A percentile compares a stretch with the other conserved stretches of the same genome.
These are phyloP conservation scores for Pammene aurita DNA, from an alignment of 2,888 invertebrate species.

Conservation along the genomic window DNA sequence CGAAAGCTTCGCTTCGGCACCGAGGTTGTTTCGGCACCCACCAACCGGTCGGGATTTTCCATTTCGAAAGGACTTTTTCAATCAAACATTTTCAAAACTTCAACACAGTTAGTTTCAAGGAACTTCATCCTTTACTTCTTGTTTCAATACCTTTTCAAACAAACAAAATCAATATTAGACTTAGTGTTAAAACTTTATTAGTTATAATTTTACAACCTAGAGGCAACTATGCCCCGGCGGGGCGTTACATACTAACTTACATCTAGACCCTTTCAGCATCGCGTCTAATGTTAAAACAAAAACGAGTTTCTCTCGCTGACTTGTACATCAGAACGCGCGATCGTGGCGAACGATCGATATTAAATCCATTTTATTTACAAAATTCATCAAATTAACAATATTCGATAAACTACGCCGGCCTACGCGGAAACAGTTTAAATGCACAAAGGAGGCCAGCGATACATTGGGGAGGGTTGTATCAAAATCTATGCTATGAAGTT, in stretches of 20 bases:
- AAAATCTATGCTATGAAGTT: slow-evolving; percentile 70
- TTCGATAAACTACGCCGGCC: slow-evolving; percentile 55
- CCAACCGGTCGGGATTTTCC: slow-evolving; percentile 68
- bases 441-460: slow-evolving; percentile 66
- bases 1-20: slow-evolving; percentile 64
- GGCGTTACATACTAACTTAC: slow-evolving; percentile 73
- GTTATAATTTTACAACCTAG: slow-evolving; percentile 77
- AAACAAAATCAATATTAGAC: slow-evolving; percentile 89
- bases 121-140: slow-evolving; percentile 92
- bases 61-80: slow-evolving; percentile 75
- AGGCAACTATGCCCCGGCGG: slow-evolving; percentile 65
- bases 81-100: slow-evolving; percentile 82
- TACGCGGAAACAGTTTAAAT: slow-evolving; percentile 71
- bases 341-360: slow-evolving; percentile 45
- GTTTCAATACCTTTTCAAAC: slow-evolving; percentile 92
- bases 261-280: slow-evolving; percentile 67
- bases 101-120: slow-evolving; percentile 83
- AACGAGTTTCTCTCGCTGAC: slow-evolving; percentile 47
- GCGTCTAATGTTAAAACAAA: slow-evolving; percentile 53
- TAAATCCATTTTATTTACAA: slow-evolving; percentile 43
- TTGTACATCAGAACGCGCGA: slow-evolving; percentile 40
- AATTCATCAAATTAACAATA: slow-evolving; percentile 46
- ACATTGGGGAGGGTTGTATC: slow-evolving; percentile 66
- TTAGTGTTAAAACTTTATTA: slow-evolving; percentile 80
- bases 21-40: slow-evolving; percentile 62